Conservation (phyloP, 1,140 invertebrate genomes). For the Macrocentrus cingulum region DNA sequence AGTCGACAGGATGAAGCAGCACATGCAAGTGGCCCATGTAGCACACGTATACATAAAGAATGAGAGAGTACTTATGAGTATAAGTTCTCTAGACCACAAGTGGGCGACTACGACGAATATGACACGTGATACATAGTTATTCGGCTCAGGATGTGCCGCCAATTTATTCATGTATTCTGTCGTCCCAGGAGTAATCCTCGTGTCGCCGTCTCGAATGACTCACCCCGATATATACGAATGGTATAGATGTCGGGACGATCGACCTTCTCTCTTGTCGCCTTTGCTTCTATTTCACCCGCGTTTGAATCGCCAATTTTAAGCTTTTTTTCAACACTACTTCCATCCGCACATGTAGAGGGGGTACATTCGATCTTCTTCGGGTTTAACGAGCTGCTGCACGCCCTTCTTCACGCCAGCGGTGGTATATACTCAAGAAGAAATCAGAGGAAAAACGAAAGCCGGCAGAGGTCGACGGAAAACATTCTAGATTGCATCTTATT, state of each 20-base stretch:
- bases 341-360: background rate
- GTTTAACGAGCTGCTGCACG: too few relatives aligned
- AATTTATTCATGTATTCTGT: slow-evolving; percentile 43
- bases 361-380: background rate
- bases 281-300: background rate
- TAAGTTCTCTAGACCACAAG: slow-evolving; percentile 4
- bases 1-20: too few relatives aligned
- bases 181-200: slow-evolving; percentile 40
- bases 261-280: too few relatives aligned
- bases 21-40: background rate
- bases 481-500: slow-evolving; percentile 1
- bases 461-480: too few relatives aligned
- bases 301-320: slow-evolving; percentile 4
- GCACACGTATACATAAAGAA: slow-evolving; percentile 1
- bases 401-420: background rate
- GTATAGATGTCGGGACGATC: slow-evolving; percentile 13
- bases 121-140: slow-evolving; percentile 38
- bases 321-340: background rate
- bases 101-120: slow-evolving; percentile 29
- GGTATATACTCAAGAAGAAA: background rate
- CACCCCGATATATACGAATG: slow-evolving; percentile 23
- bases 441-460: slow-evolving; percentile 4
- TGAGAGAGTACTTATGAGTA: background rate
- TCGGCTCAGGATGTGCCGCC: slow-evolving; percentile 34
- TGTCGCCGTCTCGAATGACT: slow-evolving; percentile 38